Conservation (phyloP, 2,797 vertebrate species). For the Melanogrammus aeglefinus region DNA sequence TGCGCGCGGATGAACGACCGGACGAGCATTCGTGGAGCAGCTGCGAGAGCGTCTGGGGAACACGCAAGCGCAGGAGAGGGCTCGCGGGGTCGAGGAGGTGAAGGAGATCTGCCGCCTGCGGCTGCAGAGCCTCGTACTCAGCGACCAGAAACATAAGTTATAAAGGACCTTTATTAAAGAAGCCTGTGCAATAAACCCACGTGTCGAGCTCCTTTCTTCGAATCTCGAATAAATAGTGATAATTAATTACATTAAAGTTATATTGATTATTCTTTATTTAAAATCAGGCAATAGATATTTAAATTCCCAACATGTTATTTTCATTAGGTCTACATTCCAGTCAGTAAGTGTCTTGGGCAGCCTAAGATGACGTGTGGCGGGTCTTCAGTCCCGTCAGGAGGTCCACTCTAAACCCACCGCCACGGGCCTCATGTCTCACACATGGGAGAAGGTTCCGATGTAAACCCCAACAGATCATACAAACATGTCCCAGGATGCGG, state of each 20-base stretch:
- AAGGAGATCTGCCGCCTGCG: slow-evolving; percentile 80
- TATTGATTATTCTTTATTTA: neutral
- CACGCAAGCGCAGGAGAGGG: slow-evolving; percentile 60
- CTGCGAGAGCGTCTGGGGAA: slow-evolving; percentile 64
- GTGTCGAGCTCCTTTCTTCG: neutral
- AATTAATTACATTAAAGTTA: neutral
- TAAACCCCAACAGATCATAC: neutral
- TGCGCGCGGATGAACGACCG: slow-evolving; percentile 75
- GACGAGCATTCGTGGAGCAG: slow-evolving; percentile 57
- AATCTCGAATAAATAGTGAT: neutral
- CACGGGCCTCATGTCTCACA: neutral
- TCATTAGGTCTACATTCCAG: neutral
- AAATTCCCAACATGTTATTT: neutral
- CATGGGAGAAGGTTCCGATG: neutral
- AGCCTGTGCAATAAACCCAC: neutral
- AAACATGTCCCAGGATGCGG: neutral
- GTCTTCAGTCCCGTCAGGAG: neutral
- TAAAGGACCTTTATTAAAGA: slow-evolving; percentile 12
- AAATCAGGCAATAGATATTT: neutral
- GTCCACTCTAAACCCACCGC: neutral
- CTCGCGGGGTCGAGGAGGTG: slow-evolving; percentile 74
- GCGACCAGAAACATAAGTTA: slow-evolving; percentile 37
- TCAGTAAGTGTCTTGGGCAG: neutral
- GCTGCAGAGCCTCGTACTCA: slow-evolving; percentile 57
- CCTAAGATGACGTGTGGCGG: neutral